Percentiles rank a stretch among this genome's conserved stretches.
Evolutionary conservation across 2,888 invertebrate species (phyloP).

Genomic region (Phortica magna): DNA sequence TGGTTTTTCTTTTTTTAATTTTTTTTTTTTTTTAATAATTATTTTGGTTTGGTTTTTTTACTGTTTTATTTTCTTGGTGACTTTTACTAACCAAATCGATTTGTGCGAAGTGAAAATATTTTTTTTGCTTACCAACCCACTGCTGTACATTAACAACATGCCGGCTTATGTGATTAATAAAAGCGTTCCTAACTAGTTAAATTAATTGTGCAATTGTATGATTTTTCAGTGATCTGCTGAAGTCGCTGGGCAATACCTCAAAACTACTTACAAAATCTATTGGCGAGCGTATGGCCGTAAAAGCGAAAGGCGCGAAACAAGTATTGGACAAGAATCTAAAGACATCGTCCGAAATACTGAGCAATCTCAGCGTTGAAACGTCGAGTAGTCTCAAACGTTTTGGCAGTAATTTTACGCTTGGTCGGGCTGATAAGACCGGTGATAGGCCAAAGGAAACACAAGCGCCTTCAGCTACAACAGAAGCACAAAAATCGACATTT

Average conservation of each 20-base stretch:
- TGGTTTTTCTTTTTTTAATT: too few relatives aligned
- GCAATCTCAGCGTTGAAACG: constrained; percentile 70
- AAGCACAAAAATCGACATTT: neutral
- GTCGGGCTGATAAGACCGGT: constrained; percentile 42
- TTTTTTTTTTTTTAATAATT: neutral
- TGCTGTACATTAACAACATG: neutral
- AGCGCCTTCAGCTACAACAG: constrained; percentile 1
- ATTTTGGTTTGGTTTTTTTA: neutral
- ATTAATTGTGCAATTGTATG: neutral
- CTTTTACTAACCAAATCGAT: neutral
- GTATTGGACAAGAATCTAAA: constrained; percentile 76
- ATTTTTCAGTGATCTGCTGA: constrained; percentile 72
- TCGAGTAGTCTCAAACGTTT: constrained; percentile 69
- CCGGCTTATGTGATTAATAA: too few relatives aligned
- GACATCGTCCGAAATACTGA: constrained; percentile 72
- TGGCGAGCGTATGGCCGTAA: constrained; percentile 75
- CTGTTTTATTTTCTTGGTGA: neutral
- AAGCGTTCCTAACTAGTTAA: neutral
- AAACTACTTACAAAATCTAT: constrained; percentile 76
- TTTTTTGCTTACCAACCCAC: too few relatives aligned
- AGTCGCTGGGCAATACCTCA: constrained; percentile 76
- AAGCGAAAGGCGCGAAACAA: constrained; percentile 75
- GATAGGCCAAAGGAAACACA: constrained; percentile 10
- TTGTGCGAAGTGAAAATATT: neutral
- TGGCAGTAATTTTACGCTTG: constrained; percentile 70